phyloP scores from a whole-genome alignment of 2,113 vertebrate species.

The Erythrocebus patas region DNA sequence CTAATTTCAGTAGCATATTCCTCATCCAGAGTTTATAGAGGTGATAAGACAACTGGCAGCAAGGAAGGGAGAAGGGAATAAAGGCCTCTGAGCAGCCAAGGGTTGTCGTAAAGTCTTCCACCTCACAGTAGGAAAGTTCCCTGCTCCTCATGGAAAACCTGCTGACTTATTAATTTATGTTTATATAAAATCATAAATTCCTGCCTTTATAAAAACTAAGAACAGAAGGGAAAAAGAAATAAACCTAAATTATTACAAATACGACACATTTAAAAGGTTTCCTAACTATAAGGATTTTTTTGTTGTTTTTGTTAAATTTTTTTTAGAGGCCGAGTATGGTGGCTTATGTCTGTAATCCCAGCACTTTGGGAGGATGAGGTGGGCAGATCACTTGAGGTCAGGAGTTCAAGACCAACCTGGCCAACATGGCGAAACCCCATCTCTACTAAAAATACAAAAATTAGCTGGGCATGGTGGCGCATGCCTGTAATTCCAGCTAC shows the following conservation, averaged over 20 bases:
- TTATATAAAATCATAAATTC: constrained; percentile 4
- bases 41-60: not conserved
- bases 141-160: not conserved
- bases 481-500: too few relatives aligned
- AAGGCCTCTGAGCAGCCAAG: not conserved
- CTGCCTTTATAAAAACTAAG: constrained; percentile 1
- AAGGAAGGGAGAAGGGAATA: not conserved
- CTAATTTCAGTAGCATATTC: not conserved
- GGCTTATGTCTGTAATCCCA: too few relatives aligned
- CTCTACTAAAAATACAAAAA: too few relatives aligned
- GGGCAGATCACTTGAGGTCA: too few relatives aligned
- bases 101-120: not conserved
- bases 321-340: too few relatives aligned
- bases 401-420: too few relatives aligned
- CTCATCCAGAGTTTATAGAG: not conserved
- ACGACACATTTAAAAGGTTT: not conserved
- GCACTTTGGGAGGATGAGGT: too few relatives aligned
- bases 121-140: not conserved
- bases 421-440: too few relatives aligned
- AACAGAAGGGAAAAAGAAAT: not conserved
- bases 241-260: constrained; percentile 7
- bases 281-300: not conserved
- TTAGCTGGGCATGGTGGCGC: too few relatives aligned
- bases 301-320: not conserved
- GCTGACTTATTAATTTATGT: not conserved